Conservation (phyloP, 2,888 invertebrate species). For the Altica lythri region DNA sequence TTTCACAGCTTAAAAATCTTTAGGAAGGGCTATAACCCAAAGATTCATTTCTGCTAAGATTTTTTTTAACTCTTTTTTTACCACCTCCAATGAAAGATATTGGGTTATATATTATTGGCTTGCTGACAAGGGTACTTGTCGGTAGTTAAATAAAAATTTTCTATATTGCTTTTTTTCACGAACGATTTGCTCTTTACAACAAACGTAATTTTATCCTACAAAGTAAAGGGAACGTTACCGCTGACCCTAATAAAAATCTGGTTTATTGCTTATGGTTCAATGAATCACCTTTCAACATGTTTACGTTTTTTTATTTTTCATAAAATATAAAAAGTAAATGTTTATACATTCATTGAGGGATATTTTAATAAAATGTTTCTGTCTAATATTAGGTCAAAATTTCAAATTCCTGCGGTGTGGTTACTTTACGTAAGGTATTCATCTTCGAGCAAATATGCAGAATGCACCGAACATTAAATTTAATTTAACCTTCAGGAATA, state of each 20-base stretch:
- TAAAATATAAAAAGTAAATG: slow-evolving; percentile 21
- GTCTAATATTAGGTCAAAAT: neutral
- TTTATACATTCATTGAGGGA: slow-evolving; percentile 29
- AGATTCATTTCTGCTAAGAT: too few relatives aligned
- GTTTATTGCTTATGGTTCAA: slow-evolving; percentile 31
- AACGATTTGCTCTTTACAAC: too few relatives aligned
- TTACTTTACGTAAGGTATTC: slow-evolving; percentile 8
- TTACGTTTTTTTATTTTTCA: slow-evolving; percentile 14
- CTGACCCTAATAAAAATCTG: slow-evolving; percentile 30
- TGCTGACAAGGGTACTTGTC: too few relatives aligned
- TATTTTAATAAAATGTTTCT: neutral
- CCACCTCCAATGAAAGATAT: too few relatives aligned
- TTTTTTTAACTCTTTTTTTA: too few relatives aligned
- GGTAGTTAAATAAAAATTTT: too few relatives aligned
- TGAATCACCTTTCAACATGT: slow-evolving; percentile 17
- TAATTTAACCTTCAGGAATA: slow-evolving; percentile 11
- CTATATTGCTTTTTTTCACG: too few relatives aligned
- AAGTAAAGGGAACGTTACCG: slow-evolving; percentile 4
- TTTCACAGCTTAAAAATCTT: too few relatives aligned
- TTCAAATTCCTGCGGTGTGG: slow-evolving; percentile 8
- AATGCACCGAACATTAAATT: slow-evolving; percentile 11
- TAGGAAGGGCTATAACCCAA: too few relatives aligned
- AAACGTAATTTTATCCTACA: slow-evolving; percentile 22
- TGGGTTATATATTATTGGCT: too few relatives aligned
- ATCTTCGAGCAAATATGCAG: slow-evolving; percentile 10